A percentile compares a stretch with the other conserved stretches of the same genome.
Conservation (phyloP, 2,113 vertebrate species). For the Sylvilagus bachmani region DNA sequence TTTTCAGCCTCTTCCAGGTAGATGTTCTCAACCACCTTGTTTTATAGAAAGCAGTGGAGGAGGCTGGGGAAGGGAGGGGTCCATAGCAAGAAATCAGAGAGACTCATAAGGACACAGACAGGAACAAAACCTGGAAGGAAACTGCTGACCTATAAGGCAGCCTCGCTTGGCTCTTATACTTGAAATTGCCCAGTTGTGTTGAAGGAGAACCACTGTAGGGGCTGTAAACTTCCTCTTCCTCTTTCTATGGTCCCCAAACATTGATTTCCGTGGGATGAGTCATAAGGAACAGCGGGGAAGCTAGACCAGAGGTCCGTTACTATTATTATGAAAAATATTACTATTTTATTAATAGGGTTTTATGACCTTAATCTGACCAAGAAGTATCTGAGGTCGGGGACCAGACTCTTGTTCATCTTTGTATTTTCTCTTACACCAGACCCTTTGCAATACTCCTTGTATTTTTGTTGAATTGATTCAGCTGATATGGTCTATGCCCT, state of each 20-base stretch:
- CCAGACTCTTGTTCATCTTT: not conserved
- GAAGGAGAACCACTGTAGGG: not conserved
- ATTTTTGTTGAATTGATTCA: conserved; percentile 29
- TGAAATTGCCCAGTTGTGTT: not conserved
- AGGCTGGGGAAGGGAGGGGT: not conserved
- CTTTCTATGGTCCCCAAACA: not conserved
- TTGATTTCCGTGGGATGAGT: not conserved
- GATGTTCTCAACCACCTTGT: not conserved
- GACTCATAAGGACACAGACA: not conserved
- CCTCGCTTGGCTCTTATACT: not conserved
- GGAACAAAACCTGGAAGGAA: not conserved
- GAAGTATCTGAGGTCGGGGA: not conserved
- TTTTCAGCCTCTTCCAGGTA: conserved; percentile 65
- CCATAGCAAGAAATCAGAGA: not conserved
- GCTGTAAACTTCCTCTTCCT: not conserved
- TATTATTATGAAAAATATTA: not conserved
- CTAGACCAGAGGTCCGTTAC: not conserved
- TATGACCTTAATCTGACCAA: not conserved
- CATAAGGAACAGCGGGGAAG: not conserved
- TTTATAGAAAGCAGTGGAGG: not conserved
- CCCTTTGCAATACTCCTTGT: not conserved
- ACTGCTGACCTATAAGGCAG: not conserved
- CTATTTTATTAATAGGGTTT: not conserved
- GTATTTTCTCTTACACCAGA: not conserved
- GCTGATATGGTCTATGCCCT: not conserved